Evolutionary conservation across 1,140 invertebrate species (phyloP), one percentile per base, ranked within the genome.

Genomic region (Camponotus pennsylvanicus): DNA sequence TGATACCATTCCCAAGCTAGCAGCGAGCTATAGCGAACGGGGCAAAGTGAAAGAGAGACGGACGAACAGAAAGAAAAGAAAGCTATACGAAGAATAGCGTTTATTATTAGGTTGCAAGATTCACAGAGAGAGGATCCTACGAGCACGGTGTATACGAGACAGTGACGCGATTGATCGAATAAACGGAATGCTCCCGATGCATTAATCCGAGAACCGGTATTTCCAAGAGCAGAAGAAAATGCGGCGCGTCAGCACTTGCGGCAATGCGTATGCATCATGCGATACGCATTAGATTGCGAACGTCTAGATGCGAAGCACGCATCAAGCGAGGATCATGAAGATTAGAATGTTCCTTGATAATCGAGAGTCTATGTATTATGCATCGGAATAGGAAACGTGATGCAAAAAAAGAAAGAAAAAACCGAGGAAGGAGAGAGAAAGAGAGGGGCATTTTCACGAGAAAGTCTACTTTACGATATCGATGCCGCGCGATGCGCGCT

Each of bases 61-160:
- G 34, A 5, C 18, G 42, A 15, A 59, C 18, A 59, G 45, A 45
- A 13, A 34, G 32, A 21, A 40, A 40, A 45, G 18, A 52, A 40
- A 55, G 84, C 21, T 40, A 40, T n/a, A 78, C 15, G 21, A 49
- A 37, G 27, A 73, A 27, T 73, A 42, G 13, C 55, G 69, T 75
- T 83, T 83, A 75, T 83, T 83, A 83, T 83, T 83, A 83, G 69
- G 69, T 83, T 83, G 69, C 69, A 82, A 67, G 55, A 82, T 59
- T 67, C 79, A 52, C 49, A 52, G 49, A 83, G 55, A 75, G 57
- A 82, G 79, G 52, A 82, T 82, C 55, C 69, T 73, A 45, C 27
- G 37, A 18, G 27, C 57, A 34, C 64, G 77, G 37, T 70, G 61
- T 55, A 34, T 34, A 15, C 66, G 40, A 73, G 69, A 57, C 79